Conservation (phyloP, 1,140 invertebrate species). For the Dryas iulia region DNA sequence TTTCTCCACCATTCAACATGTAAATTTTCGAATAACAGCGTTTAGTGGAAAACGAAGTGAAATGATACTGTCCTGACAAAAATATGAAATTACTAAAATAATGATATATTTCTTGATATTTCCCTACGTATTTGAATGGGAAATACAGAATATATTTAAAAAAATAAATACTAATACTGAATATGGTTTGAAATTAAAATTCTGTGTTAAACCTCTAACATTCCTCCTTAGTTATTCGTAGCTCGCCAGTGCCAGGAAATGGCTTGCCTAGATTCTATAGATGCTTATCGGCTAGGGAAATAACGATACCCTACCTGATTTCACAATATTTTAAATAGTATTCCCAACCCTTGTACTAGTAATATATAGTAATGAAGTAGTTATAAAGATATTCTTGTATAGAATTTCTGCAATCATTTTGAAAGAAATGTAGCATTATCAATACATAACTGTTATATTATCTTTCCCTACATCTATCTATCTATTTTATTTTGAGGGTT, state of each 20-base stretch:
- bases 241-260: not conserved
- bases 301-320: conserved; percentile 2
- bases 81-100: not conserved
- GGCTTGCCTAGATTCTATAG: conserved; percentile 3
- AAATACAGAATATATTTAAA: too few species aligned
- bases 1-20: too few species aligned
- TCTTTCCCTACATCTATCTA: too few species aligned
- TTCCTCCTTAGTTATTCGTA: not conserved
- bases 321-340: conserved; percentile 2
- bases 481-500: too few species aligned
- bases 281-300: not conserved
- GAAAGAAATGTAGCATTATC: not conserved
- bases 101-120: too few species aligned
- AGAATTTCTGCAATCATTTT: not conserved
- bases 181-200: not conserved
- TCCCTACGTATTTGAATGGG: too few species aligned
- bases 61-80: too few species aligned
- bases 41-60: too few species aligned
- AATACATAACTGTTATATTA: not conserved
- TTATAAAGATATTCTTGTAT: not conserved
- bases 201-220: conserved; percentile 1
- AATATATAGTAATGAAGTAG: not conserved
- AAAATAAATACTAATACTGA: not conserved
- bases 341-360: not conserved
- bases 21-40: too few species aligned